Evolutionary conservation across 2,888 invertebrate genomes (phyloP).

Genomic region (Leucophenga montana): DNA sequence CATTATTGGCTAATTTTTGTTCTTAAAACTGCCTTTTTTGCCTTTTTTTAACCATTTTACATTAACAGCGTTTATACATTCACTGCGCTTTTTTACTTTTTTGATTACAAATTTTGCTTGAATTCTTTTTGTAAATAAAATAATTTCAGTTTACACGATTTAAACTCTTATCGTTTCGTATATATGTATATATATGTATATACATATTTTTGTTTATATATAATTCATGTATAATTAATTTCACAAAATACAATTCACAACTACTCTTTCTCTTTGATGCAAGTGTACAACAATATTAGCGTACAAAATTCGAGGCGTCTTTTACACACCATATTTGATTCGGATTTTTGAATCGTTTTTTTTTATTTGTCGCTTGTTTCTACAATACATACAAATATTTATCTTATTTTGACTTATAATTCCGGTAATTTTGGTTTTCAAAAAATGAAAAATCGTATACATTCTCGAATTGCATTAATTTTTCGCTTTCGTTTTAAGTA

Average conservation of each 20-base stretch:
- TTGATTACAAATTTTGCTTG: no score
- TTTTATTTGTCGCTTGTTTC: neutral
- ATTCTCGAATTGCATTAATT: slow-evolving; percentile 69
- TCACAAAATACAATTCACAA: slow-evolving; percentile 73
- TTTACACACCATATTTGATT: neutral
- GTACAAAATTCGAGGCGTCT: no score
- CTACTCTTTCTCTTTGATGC: slow-evolving; percentile 56
- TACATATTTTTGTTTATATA: slow-evolving; percentile 43
- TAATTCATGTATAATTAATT: slow-evolving; percentile 62
- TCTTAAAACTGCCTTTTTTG: no score
- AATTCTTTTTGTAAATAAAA: no score
- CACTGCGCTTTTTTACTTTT: no score
- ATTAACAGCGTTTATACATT: no score
- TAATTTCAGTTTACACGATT: no score
- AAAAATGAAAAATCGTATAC: slow-evolving; percentile 70
- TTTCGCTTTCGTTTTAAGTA: slow-evolving; percentile 32
- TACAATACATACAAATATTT: slow-evolving; percentile 17
- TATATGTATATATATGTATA: slow-evolving; percentile 47
- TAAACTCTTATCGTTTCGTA: no score
- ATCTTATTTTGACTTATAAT: slow-evolving; percentile 39
- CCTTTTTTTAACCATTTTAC: no score
- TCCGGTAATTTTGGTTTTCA: slow-evolving; percentile 34
- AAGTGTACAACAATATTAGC: slow-evolving; percentile 30
- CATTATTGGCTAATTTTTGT: no score
- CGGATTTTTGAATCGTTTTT: neutral